Base-by-base conservation (phyloP, 2,888 invertebrate genomes). In the Calliopum simillimum region DNA sequence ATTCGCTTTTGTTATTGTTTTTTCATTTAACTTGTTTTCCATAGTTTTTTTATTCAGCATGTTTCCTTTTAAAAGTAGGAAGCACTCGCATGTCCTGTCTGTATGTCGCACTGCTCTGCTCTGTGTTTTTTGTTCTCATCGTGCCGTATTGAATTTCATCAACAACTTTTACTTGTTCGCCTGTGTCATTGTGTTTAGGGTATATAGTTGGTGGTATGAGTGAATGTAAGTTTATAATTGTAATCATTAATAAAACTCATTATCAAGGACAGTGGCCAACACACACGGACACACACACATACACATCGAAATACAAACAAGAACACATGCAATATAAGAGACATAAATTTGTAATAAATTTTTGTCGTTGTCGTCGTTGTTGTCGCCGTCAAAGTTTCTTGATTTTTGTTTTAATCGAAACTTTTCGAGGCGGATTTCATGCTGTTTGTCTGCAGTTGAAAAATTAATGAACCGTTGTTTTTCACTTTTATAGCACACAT, bases 201-300 rank as follows among this genome's bases (percentile, higher is more conserved):
- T 13, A 23, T n/a, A 21, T 33, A 23, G 21, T 14, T 23, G 33
- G 8, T 33, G n/a, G n/a, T 59, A 14, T 69, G 43, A 64, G 44
- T 44, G 49, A 59, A 21, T 62, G 61, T 53, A 43, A 63, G 47
- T 63, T 21, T 46, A 43, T 66, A 75, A 74, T 77, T 75, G 77
- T 77, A 78, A 78, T 80, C 78, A 80, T 77, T 78, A 79, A 81
- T 78, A 78, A 78, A 80, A 79, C 79, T 79, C 82, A 82, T 81
- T 82, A 81, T 78, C 79, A 80, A 78, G 76, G 77, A 33, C 33
- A 33, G 33, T 33, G 33, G 33, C 4, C 33, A n/a, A n/a, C n/a
- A n/a, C n/a, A 33, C 8, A 8, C 5, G 25, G 25, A 25, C 33
- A 8, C 8, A 4, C 1, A 1, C 8, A 33, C 33, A n/a, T n/a